phyloP scores from a whole-genome alignment of 2,888 invertebrate species.

The Rhodophaea formosa region DNA sequence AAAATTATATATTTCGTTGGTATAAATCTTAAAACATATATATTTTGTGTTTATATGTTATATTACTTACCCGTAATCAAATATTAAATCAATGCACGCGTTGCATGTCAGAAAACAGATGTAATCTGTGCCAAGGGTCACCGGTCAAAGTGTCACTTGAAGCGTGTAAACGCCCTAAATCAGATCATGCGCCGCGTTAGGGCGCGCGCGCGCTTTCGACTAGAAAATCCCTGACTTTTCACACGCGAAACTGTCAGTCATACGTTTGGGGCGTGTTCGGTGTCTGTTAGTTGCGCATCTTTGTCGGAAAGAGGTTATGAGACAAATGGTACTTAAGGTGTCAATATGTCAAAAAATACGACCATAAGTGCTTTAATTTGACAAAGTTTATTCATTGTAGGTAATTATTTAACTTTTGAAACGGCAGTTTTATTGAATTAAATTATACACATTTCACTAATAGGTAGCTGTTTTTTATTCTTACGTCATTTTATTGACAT shows the following conservation, averaged over 20 bases:
- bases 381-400: too few species aligned
- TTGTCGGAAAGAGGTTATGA: background rate
- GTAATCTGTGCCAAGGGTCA: background rate
- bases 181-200: background rate
- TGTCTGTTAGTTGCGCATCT: background rate
- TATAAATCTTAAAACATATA: too few species aligned
- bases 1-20: too few species aligned
- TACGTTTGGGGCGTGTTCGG: background rate
- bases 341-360: too few species aligned
- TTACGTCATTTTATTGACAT: too few species aligned
- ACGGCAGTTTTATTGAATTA: too few species aligned
- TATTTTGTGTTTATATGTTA: too few species aligned
- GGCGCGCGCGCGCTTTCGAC: constrained; percentile 6
- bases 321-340: background rate
- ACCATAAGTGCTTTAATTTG: too few species aligned
- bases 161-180: constrained; percentile 16
- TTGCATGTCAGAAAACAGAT: constrained; percentile 4
- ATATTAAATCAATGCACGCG: background rate
- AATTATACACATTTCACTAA: too few species aligned
- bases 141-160: background rate
- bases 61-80: too few species aligned
- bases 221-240: constrained; percentile 35
- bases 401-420: too few species aligned
- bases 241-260: constrained; percentile 29
- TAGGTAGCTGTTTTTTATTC: too few species aligned